Evolutionary conservation across 2,888 invertebrate species (phyloP).

Genomic region (Oscheius onirici): DNA sequence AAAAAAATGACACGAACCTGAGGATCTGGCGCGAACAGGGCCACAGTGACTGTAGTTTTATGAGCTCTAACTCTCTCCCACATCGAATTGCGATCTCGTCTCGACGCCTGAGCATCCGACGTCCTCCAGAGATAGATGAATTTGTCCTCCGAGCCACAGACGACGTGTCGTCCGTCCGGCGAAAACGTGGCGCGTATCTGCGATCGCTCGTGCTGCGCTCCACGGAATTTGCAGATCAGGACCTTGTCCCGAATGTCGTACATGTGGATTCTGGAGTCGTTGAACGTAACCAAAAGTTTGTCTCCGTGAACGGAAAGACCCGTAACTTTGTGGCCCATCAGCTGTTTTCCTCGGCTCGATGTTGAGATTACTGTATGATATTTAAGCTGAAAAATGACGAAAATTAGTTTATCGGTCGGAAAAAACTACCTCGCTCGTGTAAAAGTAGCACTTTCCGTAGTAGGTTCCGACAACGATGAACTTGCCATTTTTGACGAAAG

Average conservation of each 20-base stretch:
- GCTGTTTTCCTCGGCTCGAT: slow-evolving; percentile 93
- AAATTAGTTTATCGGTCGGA: no score
- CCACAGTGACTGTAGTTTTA: slow-evolving; percentile 94
- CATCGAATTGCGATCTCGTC: slow-evolving; percentile 93
- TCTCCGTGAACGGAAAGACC: slow-evolving; percentile 80
- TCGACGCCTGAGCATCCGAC: slow-evolving; percentile 64
- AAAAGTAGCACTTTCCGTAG: slow-evolving; percentile 97
- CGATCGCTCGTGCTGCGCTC: slow-evolving; percentile 66
- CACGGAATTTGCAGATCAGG: slow-evolving; percentile 87
- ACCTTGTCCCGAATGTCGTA: slow-evolving; percentile 94
- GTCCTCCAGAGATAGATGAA: slow-evolving; percentile 94
- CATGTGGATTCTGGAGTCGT: slow-evolving; percentile 93
- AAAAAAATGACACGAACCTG: slow-evolving; percentile 74
- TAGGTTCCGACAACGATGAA: slow-evolving; percentile 98
- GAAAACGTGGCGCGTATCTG: slow-evolving; percentile 96
- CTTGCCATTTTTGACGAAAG: slow-evolving; percentile 81
- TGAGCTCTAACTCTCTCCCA: slow-evolving; percentile 76
- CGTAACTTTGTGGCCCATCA: slow-evolving; percentile 92
- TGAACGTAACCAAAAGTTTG: slow-evolving; percentile 82
- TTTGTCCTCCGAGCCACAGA: slow-evolving; percentile 91
- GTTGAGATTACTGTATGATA: slow-evolving; percentile 98
- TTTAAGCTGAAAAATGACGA: slow-evolving; percentile 93
- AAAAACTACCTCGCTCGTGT: slow-evolving; percentile 83
- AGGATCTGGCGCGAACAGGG: slow-evolving; percentile 96
- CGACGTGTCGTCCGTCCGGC: slow-evolving; percentile 95